Conservation (phyloP, 2,797 vertebrate species). For the Dendrocincla tyrannina region DNA sequence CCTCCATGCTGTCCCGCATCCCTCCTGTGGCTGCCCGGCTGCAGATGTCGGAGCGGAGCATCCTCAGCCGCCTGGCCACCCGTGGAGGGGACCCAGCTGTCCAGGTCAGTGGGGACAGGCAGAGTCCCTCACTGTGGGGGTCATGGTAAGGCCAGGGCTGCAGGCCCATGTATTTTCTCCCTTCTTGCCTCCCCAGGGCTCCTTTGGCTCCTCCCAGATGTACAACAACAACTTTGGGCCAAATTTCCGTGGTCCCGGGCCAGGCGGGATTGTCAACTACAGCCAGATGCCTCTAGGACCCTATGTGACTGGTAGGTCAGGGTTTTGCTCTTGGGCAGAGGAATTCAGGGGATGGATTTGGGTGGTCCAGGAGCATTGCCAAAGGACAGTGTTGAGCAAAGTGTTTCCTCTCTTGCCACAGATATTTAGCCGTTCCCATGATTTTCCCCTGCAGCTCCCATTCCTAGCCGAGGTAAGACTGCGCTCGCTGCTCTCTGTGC, state of each 20-base stretch:
- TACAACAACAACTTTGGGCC: constrained; percentile 89
- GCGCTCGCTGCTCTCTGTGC: rapidly evolving
- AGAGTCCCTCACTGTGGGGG: rapidly evolving
- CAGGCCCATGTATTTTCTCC: not conserved
- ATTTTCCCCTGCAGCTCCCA: constrained; percentile 56
- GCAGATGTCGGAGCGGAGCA: constrained; percentile 97
- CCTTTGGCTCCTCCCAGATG: constrained; percentile 92
- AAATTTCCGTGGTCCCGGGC: constrained; percentile 90
- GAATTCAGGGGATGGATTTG: not conserved
- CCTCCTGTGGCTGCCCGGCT: constrained; percentile 93
- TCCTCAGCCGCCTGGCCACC: constrained; percentile 95
- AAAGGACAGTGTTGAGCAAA: not conserved
- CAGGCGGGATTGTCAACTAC: constrained; percentile 94
- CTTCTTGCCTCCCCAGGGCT: constrained; percentile 78
- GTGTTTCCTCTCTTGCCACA: constrained; percentile 55
- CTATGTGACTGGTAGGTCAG: constrained; percentile 90
- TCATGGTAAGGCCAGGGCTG: not conserved
- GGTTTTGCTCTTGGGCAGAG: not conserved
- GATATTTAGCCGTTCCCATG: constrained; percentile 76
- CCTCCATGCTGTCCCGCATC: constrained; percentile 95
- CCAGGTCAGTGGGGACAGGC: constrained; percentile 77
- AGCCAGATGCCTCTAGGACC: constrained; percentile 98
- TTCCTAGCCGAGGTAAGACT: constrained; percentile 73
- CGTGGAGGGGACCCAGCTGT: constrained; percentile 86
- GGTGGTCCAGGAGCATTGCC: not conserved